These are phyloP conservation scores for Butorides virescens DNA, from an alignment of 2,113 vertebrate species.

Conservation along the genomic window DNA sequence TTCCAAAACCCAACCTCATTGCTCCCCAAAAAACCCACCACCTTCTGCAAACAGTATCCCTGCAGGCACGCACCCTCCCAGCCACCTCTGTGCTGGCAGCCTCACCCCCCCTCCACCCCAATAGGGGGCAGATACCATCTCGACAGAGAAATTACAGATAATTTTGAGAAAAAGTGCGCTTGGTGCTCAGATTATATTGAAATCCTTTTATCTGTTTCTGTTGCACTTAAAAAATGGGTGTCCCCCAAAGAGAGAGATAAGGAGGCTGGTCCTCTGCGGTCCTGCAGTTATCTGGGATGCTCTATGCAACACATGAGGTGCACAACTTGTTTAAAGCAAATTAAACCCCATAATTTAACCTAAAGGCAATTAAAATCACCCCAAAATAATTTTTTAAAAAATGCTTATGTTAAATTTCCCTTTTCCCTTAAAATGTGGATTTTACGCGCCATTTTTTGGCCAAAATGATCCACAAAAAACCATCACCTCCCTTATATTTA, in stretches of 20 bases:
- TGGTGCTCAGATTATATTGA: fast-evolving
- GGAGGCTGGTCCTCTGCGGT: fast-evolving
- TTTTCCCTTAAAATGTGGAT: not conserved
- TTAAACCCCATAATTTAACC: not conserved
- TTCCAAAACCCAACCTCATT: not conserved
- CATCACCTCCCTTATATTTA: not conserved
- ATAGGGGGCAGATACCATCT: not conserved
- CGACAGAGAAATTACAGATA: not conserved
- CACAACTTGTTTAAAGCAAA: not conserved
- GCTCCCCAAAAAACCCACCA: fast-evolving
- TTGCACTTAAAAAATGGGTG: not conserved
- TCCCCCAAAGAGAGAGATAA: not conserved
- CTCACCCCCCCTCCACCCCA: fast-evolving
- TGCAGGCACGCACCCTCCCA: not conserved
- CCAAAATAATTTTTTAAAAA: not conserved
- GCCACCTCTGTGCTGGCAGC: not conserved
- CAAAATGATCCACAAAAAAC: not conserved
- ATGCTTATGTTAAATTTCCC: not conserved
- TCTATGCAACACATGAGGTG: not conserved
- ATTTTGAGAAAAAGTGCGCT: not conserved
- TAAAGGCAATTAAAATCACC: not conserved
- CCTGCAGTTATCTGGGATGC: not conserved
- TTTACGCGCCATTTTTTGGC: not conserved
- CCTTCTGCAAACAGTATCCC: not conserved
- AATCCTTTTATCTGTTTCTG: not conserved